phyloP scores from a whole-genome alignment of 2,888 invertebrate genomes.

The Linnaemya tessellans region DNA sequence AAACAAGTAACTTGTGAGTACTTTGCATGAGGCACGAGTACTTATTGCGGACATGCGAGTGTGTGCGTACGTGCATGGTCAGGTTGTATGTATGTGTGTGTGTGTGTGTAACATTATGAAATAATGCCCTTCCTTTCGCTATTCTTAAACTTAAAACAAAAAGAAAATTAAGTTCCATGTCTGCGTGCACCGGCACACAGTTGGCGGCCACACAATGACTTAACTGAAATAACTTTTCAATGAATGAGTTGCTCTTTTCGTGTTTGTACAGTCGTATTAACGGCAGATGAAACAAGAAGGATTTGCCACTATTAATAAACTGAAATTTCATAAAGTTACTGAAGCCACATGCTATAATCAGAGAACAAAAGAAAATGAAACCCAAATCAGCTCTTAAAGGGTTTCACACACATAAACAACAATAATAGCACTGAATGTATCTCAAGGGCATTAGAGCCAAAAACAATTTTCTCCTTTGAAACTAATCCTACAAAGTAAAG shows the following conservation, averaged over 20 bases:
- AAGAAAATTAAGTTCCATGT: conserved; percentile 29
- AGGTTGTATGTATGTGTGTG: too few relatives aligned
- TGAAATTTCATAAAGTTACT: conserved; percentile 53
- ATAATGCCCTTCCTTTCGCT: too few relatives aligned
- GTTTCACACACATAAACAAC: background rate
- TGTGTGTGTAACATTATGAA: too few relatives aligned
- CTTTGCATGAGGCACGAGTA: too few relatives aligned
- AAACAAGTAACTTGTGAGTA: background rate
- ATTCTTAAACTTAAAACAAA: too few relatives aligned
- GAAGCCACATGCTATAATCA: conserved; percentile 45
- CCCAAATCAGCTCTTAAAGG: background rate
- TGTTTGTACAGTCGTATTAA: background rate
- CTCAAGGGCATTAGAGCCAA: background rate
- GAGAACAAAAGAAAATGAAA: conserved; percentile 24
- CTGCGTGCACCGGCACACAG: conserved; percentile 32
- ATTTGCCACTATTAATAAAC: conserved; percentile 12
- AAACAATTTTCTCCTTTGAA: background rate
- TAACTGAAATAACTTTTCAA: background rate
- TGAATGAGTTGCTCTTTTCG: conserved; percentile 8
- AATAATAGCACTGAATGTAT: conserved; percentile 3
- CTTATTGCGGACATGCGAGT: background rate
- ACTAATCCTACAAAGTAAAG: background rate
- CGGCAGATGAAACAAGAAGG: conserved; percentile 23
- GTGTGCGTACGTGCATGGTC: background rate
- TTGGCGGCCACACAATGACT: conserved; percentile 4